Base-by-base conservation (phyloP, 2,113 vertebrate genomes). In the Protomyctophum bolini region DNA sequence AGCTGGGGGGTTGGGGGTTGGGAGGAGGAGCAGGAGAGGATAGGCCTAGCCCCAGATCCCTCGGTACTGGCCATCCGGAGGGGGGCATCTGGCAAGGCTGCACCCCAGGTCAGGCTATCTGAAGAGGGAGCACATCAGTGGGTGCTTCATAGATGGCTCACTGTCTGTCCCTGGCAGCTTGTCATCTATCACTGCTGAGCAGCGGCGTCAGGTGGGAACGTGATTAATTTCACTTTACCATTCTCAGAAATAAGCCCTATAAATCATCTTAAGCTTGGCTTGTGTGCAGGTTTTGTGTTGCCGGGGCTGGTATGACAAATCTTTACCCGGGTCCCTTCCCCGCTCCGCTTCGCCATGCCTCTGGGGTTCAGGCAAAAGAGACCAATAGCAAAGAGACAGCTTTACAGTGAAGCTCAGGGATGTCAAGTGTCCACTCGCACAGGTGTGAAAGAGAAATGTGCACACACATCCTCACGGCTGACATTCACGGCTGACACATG, bases 221-320 rank as follows among this genome's bases (percentile, higher is more conserved):
- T 93, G 93, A 94, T 94, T 93, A 93, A 94, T 94, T 92, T 93
- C 83, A 87, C 92, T 93, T 94, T 91, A 93, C 91, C 91, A 92
- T 92, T 91, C 93, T 92, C 88, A 93, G 92, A 94, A 94, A 94
- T 93, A 94, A 93, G 93, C 81, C 80, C 91, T 89, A 94, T 94
- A 94, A 94, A 94, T 94, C 93, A 94, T 92, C 76, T 82, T 81
- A 87, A 89, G 85, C 91, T 85, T 63, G 52, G 85, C 57, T 70
- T 77, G 77, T 76, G 89, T 66, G 79, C 72, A 72, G 76, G 70
- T 84, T 91, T 87, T 89, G 33, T 63, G 75, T 83, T 84, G 75
- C 77, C 70, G 70, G 33, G 33, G 72, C 82, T 83, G 41, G 73
- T 86, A 81, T 92, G 91, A 94, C 92, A 92, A 92, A 92, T 92